Evolutionary conservation across 1,140 invertebrate genomes (phyloP).

Genomic region (Protaetia brevitarsis): DNA sequence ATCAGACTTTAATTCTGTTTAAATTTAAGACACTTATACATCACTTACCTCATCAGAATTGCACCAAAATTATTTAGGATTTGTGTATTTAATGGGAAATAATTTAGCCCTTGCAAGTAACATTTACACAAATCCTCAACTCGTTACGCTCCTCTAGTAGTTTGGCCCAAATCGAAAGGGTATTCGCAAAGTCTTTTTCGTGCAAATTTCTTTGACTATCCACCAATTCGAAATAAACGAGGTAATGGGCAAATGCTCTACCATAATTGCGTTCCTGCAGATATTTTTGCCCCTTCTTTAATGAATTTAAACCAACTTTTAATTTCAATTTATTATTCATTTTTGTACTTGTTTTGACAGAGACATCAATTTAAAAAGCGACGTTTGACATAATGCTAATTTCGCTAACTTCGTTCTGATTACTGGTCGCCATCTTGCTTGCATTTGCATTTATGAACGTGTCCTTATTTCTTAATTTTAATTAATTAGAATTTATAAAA

Average conservation of each 20-base stretch:
- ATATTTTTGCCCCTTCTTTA: constrained; percentile 20
- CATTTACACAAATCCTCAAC: constrained; percentile 31
- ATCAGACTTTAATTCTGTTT: no score
- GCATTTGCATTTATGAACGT: no score
- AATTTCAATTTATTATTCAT: constrained; percentile 16
- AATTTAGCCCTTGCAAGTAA: constrained; percentile 35
- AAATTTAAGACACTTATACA: no score
- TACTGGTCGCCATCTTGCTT: no score
- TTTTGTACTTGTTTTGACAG: no score
- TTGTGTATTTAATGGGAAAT: constrained; percentile 37
- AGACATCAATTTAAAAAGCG: no score
- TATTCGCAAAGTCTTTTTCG: constrained; percentile 8
- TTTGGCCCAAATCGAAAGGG: background rate
- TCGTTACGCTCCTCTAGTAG: background rate
- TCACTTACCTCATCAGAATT: constrained; percentile 36
- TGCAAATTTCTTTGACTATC: constrained; percentile 22
- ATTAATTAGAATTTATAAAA: no score
- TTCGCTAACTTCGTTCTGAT: no score
- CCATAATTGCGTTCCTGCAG: background rate
- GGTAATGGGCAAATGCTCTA: constrained; percentile 27
- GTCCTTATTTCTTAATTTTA: no score
- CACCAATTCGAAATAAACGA: constrained; percentile 23
- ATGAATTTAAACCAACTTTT: constrained; percentile 10
- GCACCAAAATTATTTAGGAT: constrained; percentile 39
- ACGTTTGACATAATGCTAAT: no score